Evolutionary conservation across 1,140 invertebrate species (phyloP), one percentile per base, ranked within the genome.

Genomic region (Scaptodrosophila lebanonensis): DNA sequence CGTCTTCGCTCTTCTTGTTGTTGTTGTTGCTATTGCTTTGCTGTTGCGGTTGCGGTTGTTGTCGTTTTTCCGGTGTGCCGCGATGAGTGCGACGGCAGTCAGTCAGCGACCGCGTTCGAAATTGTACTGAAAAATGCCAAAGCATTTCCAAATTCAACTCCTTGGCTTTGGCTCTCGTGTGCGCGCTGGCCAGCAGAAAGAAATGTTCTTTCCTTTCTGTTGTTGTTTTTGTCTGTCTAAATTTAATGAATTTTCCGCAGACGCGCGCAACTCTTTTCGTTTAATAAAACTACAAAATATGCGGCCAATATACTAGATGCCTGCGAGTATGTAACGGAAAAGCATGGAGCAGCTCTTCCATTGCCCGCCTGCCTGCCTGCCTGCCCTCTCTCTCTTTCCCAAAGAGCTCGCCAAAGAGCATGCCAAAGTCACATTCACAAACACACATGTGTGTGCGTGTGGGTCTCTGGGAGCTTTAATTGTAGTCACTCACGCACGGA

Each of bases 101-200:
- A 63, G 62, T 56, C 61, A 66, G 43, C 75, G 50, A 47, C 66
- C 48, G 49, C 66, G 56, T 60, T 75, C 75, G 47, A 76, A 83
- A 83, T 70, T 72, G 56, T 75, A 82, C 75, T 82, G 62, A 75
- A 82, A 82, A 67, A 75, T 82, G 69, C 75, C 36, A 32, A 50
- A 82, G 53, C 45, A 39, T 54, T 70, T 82, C 75, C 76, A 82
- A 82, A 82, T 77, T 75, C 62, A 73, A 70, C 75, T 75, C 71
- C 54, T 82, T 58, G 61, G 27, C 70, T 36, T 35, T 62, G 42
- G 54, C 56, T 42, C 54, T 50, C 16, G n/a, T n/a, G n/a, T n/a
- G n/a, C n/a, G n/a, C n/a, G n/a, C n/a, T n/a, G n/a, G n/a, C n/a
- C n/a, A n/a, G n/a, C n/a, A n/a, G n/a, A n/a, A n/a, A n/a, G n/a